A percentile compares a stretch with the other conserved stretches of the same genome.
phyloP scores from a whole-genome alignment of 2,797 vertebrate genomes.

The Diplodus sargus region DNA sequence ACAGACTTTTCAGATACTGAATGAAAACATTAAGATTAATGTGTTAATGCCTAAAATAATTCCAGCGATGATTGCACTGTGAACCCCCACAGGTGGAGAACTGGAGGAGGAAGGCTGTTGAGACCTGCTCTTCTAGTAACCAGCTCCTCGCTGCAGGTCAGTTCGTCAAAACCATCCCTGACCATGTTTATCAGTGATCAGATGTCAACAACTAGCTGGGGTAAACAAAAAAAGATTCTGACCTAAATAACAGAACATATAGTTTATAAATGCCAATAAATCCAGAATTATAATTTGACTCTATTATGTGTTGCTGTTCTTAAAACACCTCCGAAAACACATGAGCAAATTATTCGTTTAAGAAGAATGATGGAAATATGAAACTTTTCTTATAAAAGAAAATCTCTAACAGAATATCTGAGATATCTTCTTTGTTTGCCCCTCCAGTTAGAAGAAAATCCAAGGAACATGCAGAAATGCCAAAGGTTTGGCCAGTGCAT shows the following conservation, averaged over 20 bases:
- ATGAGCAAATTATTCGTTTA: conserved; percentile 27
- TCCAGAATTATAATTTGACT: conserved; percentile 38
- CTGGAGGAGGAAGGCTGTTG: conserved; percentile 88
- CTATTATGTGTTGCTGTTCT: conserved; percentile 36
- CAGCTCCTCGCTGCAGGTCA: conserved; percentile 91
- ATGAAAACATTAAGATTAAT: not conserved
- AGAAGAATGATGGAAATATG: conserved; percentile 37
- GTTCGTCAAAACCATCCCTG: conserved; percentile 5
- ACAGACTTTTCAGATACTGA: not conserved
- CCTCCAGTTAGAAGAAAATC: conserved; percentile 86
- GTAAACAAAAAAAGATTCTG: conserved; percentile 86
- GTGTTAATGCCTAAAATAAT: not conserved
- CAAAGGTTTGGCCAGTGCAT: conserved; percentile 83
- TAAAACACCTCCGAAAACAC: conserved; percentile 43
- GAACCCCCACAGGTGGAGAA: conserved; percentile 85
- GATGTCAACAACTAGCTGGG: conserved; percentile 73
- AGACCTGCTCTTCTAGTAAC: conserved; percentile 90
- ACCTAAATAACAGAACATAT: conserved; percentile 27
- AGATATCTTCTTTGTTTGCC: conserved; percentile 88
- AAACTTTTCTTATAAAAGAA: conserved; percentile 31
- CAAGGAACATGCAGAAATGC: conserved; percentile 83
- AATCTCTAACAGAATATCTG: conserved; percentile 73
- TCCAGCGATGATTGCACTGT: not conserved
- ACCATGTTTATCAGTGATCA: conserved; percentile 32
- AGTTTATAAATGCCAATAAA: conserved; percentile 12